Evolutionary conservation across 2,888 invertebrate species (phyloP).

Genomic region (Archips crataeganus): DNA sequence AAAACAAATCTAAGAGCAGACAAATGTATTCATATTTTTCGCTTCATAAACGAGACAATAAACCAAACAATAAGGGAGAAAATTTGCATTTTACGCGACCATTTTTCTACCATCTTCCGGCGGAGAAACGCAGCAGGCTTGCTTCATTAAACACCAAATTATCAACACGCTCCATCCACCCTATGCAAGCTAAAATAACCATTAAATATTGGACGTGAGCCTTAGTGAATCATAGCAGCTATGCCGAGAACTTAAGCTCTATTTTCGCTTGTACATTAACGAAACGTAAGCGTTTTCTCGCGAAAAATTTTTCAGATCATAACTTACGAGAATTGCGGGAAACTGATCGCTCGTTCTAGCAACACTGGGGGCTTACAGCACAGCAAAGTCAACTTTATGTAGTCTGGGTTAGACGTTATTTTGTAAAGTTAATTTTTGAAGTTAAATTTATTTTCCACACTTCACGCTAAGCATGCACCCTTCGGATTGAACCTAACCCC

Average conservation of each 20-base stretch:
- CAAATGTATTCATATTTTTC: constrained; percentile 58
- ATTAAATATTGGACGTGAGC: constrained; percentile 60
- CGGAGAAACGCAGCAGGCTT: constrained; percentile 72
- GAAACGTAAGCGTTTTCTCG: constrained; percentile 64
- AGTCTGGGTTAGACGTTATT: constrained; percentile 3
- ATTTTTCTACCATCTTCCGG: constrained; percentile 79
- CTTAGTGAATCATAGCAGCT: constrained; percentile 52
- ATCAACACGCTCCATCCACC: constrained; percentile 72
- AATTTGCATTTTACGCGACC: constrained; percentile 78
- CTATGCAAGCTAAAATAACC: constrained; percentile 74
- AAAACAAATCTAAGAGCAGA: constrained; percentile 44
- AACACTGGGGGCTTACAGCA: constrained; percentile 42
- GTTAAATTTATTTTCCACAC: constrained; percentile 56
- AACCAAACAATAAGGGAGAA: constrained; percentile 80
- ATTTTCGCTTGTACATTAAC: constrained; percentile 61
- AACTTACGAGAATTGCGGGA: constrained; percentile 69
- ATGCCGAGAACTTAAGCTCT: constrained; percentile 59
- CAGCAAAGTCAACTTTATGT: constrained; percentile 55
- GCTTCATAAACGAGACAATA: constrained; percentile 80
- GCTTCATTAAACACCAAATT: constrained; percentile 84
- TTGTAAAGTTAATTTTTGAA: constrained; percentile 35
- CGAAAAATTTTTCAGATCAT: constrained; percentile 75
- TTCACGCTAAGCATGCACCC: constrained; percentile 72
- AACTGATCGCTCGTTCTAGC: constrained; percentile 60
- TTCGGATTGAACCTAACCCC: constrained; percentile 66